Evolutionary conservation across 2,113 vertebrate genomes (phyloP), one percentile per base, ranked within the genome.

Genomic region (Rhabdomys dilectus): DNA sequence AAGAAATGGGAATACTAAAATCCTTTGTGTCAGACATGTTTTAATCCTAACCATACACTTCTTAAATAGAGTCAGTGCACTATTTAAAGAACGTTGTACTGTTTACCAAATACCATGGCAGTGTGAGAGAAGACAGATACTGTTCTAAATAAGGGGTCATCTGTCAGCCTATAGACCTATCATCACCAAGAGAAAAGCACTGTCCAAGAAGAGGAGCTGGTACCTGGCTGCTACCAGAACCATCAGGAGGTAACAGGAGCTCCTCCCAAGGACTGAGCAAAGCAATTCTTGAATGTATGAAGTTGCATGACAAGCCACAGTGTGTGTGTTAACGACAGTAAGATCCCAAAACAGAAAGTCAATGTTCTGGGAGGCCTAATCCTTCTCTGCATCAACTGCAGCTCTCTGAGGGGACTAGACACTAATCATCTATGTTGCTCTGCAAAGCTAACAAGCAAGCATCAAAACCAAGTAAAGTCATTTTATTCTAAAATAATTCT

Each of bases 61-160:
- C 42, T 96, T 95, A 45, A 45, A 3, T 45, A 84, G 76, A 91
- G 77, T 95, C 36, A 90, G 2, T 85, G 85, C 56, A 88, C 56
- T 84, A 87, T 81, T 91, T 95, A 93, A 88, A 94, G 85, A 96
- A 75, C 19, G 75, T 78, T 62, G 72, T 31, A 89, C 39, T 87
- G 62, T 78, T 96, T 91, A 88, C 68, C 73, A 91, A 87, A 94
- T 91, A 95, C 24, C 90, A 93, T 56, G 91, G 78, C 58, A 87
- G 34, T 89, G 53, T 94, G 68, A 81, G 58, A 93, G 68, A 42
- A 96, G 62, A 88, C 78, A 75, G 24, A 78, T 39, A 56, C 0
- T 53, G 42, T 48, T 94, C 88, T 62, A 97, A 91, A 36, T 45
- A 75, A 93, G 94, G 97, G 60, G 70, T 95, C 90, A 97, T 78